A percentile compares a stretch with the other conserved stretches of the same genome.
Conservation (phyloP, 2,113 vertebrate species). For the Axis porcinus region DNA sequence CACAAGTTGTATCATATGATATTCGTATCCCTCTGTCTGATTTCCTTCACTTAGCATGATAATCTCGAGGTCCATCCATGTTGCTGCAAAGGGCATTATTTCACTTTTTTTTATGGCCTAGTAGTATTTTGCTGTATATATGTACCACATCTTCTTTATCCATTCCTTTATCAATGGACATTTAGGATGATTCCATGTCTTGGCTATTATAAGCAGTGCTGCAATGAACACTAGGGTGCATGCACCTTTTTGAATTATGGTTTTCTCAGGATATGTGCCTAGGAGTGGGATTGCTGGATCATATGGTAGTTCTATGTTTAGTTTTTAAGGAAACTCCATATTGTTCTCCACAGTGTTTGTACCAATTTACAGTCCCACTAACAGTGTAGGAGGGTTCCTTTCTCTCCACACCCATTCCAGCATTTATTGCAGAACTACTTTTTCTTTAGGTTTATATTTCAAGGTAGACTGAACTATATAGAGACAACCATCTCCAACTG, state of each 20-base stretch:
- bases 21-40: not conserved
- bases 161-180: not conserved
- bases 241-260: not conserved
- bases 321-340: not conserved
- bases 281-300: not conserved
- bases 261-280: not conserved
- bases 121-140: not conserved
- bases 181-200: not conserved
- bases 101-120: not conserved
- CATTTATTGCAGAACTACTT: not conserved
- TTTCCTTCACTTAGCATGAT: not conserved
- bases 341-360: not conserved
- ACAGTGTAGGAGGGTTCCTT: not conserved
- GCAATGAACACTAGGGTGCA: not conserved
- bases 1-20: not conserved
- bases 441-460: not conserved
- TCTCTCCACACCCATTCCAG: not conserved
- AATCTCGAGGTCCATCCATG: not conserved
- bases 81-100: not conserved
- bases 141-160: not conserved
- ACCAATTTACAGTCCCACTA: not conserved
- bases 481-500: not conserved
- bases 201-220: not conserved
- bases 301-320: not conserved
- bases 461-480: not conserved